phyloP scores from a whole-genome alignment of 2,113 vertebrate genomes.

The Polypterus senegalus region DNA sequence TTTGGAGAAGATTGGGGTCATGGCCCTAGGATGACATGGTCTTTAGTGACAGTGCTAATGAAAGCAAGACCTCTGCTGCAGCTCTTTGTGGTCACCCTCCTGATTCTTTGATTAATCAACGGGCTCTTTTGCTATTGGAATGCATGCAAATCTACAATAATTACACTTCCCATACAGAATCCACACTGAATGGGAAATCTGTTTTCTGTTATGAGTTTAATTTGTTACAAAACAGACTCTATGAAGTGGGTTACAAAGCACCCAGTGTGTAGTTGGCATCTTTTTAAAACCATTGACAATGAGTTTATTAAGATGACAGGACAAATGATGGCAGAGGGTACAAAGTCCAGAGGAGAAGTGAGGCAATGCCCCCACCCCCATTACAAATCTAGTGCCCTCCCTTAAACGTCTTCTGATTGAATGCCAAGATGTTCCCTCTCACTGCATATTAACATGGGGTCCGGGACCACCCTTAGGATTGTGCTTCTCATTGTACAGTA shows the following conservation, averaged over 20 bases:
- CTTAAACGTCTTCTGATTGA: too few species aligned
- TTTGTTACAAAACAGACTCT: too few species aligned
- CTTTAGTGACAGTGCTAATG: not conserved
- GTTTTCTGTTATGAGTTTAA: too few species aligned
- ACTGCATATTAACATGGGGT: too few species aligned
- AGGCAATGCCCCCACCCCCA: not conserved
- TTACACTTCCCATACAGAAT: not conserved
- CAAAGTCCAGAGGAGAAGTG: not conserved
- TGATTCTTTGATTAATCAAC: not conserved
- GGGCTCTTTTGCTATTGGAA: not conserved
- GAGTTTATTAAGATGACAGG: not conserved
- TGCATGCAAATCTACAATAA: not conserved
- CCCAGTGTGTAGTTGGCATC: too few species aligned
- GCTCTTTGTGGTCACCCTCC: not conserved
- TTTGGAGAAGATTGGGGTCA: not conserved
- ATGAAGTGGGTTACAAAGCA: too few species aligned
- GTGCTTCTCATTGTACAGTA: too few species aligned
- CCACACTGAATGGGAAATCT: too few species aligned
- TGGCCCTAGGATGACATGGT: not conserved
- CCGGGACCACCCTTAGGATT: too few species aligned
- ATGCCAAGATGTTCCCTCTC: too few species aligned
- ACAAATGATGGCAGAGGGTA: not conserved
- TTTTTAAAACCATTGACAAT: not conserved
- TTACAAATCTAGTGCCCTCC: too few species aligned
- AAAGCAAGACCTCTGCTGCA: not conserved